Percentiles rank a stretch among this genome's conserved stretches.
Evolutionary conservation across 2,113 vertebrate species (phyloP).

Genomic region (Picathartes gymnocephalus): DNA sequence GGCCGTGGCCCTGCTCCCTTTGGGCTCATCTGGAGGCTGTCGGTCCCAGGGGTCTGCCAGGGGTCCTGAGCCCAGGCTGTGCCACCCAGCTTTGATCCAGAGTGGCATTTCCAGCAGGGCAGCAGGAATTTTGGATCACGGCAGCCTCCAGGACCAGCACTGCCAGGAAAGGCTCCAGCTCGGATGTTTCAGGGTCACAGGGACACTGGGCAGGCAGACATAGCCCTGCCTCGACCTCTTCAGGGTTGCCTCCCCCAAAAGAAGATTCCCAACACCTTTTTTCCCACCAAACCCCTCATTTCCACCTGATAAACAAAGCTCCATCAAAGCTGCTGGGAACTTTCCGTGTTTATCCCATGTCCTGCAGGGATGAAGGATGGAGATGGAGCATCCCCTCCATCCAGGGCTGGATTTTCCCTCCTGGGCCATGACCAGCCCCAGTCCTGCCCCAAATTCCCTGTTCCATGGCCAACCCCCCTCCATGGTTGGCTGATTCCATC

Average conservation of each 20-base stretch:
- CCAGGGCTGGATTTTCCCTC: background rate
- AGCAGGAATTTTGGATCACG: background rate
- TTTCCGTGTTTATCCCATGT: background rate
- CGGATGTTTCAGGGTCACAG: rapidly evolving
- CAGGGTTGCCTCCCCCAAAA: background rate
- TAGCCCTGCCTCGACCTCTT: rapidly evolving
- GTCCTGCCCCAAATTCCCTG: background rate
- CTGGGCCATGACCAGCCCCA: background rate
- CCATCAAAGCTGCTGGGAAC: background rate
- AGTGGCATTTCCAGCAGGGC: background rate
- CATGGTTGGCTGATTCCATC: background rate
- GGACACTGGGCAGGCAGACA: background rate
- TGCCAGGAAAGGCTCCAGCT: background rate
- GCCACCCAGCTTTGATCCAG: background rate
- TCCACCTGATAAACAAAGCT: background rate
- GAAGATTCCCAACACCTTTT: background rate
- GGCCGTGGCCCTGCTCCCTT: background rate
- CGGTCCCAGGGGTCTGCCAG: rapidly evolving
- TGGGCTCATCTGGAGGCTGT: background rate
- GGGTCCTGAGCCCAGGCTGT: background rate
- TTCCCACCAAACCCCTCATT: background rate
- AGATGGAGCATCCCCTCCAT: background rate
- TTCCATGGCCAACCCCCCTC: background rate
- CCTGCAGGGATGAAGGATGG: background rate
- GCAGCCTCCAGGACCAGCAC: rapidly evolving